Evolutionary conservation across 2,113 vertebrate genomes (phyloP).

Genomic region (Cyanoderma ruficeps): DNA sequence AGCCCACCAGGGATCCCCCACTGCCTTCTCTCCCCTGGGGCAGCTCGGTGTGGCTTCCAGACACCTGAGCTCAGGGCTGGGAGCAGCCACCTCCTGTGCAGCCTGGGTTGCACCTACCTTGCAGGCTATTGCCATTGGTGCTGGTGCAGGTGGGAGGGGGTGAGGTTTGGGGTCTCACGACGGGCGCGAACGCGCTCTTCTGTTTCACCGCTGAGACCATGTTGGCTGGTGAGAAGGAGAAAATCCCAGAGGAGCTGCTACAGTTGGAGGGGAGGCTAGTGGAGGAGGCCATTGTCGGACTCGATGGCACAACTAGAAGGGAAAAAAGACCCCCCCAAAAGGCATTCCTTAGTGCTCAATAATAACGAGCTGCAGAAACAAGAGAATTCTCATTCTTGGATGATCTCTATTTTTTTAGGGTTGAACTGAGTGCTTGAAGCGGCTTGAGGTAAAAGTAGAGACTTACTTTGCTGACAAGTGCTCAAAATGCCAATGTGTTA

Average conservation of each 20-base stretch:
- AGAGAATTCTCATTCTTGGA: background rate
- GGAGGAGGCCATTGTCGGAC: constrained; percentile 94
- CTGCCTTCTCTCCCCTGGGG: background rate
- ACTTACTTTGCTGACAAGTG: no score
- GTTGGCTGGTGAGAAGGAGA: constrained; percentile 99
- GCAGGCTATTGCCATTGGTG: constrained; percentile 94
- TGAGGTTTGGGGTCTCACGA: constrained; percentile 94
- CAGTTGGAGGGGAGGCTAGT: constrained; percentile 97
- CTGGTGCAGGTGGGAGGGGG: constrained; percentile 97
- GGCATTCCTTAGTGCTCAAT: background rate
- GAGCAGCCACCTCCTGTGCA: background rate
- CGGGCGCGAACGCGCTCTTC: constrained; percentile 97
- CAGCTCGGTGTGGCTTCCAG: background rate
- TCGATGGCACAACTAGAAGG: constrained; percentile 90
- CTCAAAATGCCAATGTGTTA: constrained; percentile 15
- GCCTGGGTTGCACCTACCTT: constrained; percentile 80
- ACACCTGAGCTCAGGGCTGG: background rate
- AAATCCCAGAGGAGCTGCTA: constrained; percentile 96
- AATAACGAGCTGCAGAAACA: background rate
- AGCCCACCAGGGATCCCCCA: constrained; percentile 11
- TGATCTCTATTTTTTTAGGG: background rate
- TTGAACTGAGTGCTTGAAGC: constrained; percentile 34
- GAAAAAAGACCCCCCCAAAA: constrained; percentile 40
- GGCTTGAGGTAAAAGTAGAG: no score
- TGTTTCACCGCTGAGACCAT: constrained; percentile 98